These are phyloP conservation scores for Hololepta plana DNA, from an alignment of 2,888 invertebrate species.

Conservation along the genomic window DNA sequence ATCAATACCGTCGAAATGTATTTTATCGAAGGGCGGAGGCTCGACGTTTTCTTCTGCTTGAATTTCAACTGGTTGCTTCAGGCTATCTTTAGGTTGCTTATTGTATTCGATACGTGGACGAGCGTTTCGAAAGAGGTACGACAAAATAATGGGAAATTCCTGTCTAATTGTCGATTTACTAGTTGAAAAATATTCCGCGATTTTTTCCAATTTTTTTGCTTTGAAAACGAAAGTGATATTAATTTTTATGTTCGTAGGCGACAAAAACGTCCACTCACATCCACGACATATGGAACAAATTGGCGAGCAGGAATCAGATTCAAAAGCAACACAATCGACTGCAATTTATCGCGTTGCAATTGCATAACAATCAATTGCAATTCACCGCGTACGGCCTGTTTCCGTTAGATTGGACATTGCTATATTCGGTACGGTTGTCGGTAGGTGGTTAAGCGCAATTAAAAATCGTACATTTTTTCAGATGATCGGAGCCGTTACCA, in stretches of 20 bases:
- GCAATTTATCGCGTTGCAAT: constrained; percentile 11
- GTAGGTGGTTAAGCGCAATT: no score
- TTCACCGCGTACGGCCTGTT: constrained; percentile 12
- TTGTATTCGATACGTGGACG: constrained; percentile 4
- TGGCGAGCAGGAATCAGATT: constrained; percentile 9
- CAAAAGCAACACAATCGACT: constrained; percentile 9
- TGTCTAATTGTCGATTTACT: no score
- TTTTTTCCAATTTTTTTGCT: constrained; percentile 2
- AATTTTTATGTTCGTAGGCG: no score
- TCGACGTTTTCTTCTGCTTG: constrained; percentile 4
- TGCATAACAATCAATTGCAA: constrained; percentile 9
- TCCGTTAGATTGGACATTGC: constrained; percentile 11
- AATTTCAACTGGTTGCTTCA: constrained; percentile 3
- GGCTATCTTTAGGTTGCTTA: constrained; percentile 1
- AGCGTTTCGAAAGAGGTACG: no score
- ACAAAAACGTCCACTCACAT: constrained; percentile 10
- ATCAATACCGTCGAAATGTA: no score
- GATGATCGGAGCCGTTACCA: constrained; percentile 11
- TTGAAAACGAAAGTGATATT: constrained; percentile 7
- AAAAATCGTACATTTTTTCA: no score
- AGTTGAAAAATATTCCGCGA: constrained; percentile 4
- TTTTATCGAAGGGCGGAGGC: constrained; percentile 1
- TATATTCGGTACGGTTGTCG: constrained; percentile 11
- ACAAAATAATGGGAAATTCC: no score
- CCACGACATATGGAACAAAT: constrained; percentile 13